phyloP scores from a whole-genome alignment of 2,888 invertebrate species.

The Dusona sp. region DNA sequence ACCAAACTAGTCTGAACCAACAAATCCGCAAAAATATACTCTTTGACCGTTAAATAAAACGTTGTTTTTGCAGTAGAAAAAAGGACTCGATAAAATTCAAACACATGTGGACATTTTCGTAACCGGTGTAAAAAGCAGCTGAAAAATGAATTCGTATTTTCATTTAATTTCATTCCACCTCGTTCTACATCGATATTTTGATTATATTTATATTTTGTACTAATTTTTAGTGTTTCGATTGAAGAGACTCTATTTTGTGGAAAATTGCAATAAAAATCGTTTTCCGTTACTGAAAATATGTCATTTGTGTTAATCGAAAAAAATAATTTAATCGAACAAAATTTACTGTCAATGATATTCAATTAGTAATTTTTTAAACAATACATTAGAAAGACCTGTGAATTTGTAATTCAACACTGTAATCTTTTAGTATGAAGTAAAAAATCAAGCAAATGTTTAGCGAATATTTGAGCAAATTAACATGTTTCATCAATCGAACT shows the following conservation, averaged over 20 bases:
- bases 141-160: too few relatives aligned
- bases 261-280: background rate
- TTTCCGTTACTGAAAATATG: background rate
- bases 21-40: constrained; percentile 43
- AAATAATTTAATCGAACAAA: too few relatives aligned
- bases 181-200: too few relatives aligned
- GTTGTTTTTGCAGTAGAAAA: background rate
- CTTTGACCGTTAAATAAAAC: background rate
- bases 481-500: too few relatives aligned
- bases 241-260: background rate
- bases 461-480: too few relatives aligned
- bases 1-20: constrained; percentile 32
- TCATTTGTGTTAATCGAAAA: background rate
- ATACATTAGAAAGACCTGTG: background rate
- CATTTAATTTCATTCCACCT: too few relatives aligned
- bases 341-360: background rate
- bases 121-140: too few relatives aligned
- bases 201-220: too few relatives aligned
- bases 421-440: background rate
- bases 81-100: too few relatives aligned
- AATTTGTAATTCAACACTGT: background rate
- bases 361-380: background rate
- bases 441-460: background rate
- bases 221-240: too few relatives aligned
- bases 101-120: background rate